These are phyloP conservation scores for Phyllostomus discolor DNA, from an alignment of 2,113 vertebrate genomes.

Conservation along the genomic window DNA sequence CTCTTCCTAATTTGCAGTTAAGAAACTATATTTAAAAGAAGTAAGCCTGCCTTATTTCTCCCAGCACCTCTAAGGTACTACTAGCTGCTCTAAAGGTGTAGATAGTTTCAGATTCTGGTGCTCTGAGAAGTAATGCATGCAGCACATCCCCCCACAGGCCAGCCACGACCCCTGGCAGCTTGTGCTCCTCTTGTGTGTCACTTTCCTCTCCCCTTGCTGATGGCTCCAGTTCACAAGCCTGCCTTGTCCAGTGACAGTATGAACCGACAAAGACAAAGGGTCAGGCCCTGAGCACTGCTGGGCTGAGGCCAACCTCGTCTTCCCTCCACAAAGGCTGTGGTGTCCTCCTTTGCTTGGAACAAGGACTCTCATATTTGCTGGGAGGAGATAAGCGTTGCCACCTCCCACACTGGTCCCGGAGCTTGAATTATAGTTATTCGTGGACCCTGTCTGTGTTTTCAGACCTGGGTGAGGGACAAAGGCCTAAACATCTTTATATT, in stretches of 20 bases:
- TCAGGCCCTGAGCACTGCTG: neutral
- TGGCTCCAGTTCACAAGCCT: neutral
- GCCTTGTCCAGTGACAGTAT: neutral
- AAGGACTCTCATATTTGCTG: neutral
- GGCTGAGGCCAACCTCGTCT: neutral
- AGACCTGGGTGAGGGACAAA: neutral
- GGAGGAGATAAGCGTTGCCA: neutral
- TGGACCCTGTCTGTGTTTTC: neutral
- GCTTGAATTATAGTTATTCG: neutral
- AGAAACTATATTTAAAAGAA: constrained; percentile 1
- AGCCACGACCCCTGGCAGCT: neutral
- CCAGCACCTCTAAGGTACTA: neutral
- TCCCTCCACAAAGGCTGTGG: neutral
- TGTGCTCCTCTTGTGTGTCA: neutral
- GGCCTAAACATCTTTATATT: neutral
- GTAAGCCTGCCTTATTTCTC: neutral
- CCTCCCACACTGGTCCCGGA: neutral
- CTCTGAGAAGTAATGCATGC: neutral
- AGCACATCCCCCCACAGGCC: neutral
- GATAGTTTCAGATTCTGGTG: neutral
- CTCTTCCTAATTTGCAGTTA: neutral
- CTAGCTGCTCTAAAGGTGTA: neutral
- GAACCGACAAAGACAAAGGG: neutral
- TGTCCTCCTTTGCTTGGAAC: neutral
- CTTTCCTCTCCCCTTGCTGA: neutral